Conservation (phyloP, 2,888 invertebrate species). For the Calameuta idolon region DNA sequence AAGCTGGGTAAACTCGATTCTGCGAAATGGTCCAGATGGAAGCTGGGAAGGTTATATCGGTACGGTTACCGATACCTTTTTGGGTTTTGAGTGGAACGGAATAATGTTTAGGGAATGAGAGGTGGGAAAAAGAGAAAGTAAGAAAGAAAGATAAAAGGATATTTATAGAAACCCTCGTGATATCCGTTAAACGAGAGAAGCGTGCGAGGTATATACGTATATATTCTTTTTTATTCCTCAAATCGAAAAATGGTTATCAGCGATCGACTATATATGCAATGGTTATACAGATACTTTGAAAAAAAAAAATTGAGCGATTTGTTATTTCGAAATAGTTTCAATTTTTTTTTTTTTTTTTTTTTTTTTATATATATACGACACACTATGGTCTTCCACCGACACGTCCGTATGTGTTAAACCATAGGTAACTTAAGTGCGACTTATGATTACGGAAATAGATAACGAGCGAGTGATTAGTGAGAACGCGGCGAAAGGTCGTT, state of each 20-base stretch:
- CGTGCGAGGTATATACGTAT: neutral
- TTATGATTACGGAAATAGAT: constrained; percentile 17
- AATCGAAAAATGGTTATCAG: neutral
- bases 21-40: neutral
- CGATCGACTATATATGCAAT: neutral
- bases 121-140: neutral
- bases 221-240: neutral
- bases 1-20: neutral
- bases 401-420: neutral
- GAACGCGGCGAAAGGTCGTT: constrained; percentile 12
- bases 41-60: neutral
- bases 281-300: neutral
- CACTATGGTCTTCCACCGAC: neutral
- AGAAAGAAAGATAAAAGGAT: neutral
- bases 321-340: neutral
- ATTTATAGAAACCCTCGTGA: neutral
- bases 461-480: constrained; percentile 1
- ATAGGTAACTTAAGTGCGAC: neutral
- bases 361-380: no score
- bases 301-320: no score
- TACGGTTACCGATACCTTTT: neutral
- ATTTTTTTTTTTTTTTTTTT: no score
- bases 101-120: constrained; percentile 2
- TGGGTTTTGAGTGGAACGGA: neutral
- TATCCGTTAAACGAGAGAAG: neutral